Evolutionary conservation across 2,113 vertebrate genomes (phyloP).

Genomic region (Percina caprodes): DNA sequence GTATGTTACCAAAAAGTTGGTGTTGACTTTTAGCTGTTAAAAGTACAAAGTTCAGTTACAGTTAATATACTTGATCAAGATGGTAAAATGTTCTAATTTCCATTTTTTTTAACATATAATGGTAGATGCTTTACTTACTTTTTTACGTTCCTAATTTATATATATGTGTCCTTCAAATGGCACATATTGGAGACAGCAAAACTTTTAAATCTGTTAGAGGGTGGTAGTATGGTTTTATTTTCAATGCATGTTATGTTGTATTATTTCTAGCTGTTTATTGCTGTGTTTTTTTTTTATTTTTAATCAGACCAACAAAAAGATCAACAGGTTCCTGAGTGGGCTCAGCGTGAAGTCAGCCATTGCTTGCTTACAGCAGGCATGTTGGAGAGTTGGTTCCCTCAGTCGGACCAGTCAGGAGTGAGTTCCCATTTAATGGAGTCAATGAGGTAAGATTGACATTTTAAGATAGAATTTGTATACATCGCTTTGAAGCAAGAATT

Average conservation of each 20-base stretch:
- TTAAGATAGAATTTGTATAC: neutral
- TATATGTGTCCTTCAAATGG: too few species aligned
- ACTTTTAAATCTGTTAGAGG: neutral
- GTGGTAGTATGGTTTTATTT: neutral
- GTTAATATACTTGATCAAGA: neutral
- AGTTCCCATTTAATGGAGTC: constrained; percentile 93
- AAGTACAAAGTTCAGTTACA: neutral
- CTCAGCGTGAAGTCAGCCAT: constrained; percentile 85
- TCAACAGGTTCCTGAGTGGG: constrained; percentile 88
- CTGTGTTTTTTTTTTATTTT: neutral
- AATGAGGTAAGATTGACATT: constrained; percentile 84
- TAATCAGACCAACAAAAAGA: constrained; percentile 44
- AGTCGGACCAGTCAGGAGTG: constrained; percentile 89
- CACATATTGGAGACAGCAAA: neutral
- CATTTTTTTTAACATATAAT: neutral
- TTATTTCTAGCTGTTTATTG: neutral
- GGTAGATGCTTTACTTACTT: neutral
- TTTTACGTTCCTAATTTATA: neutral
- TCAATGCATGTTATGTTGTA: neutral
- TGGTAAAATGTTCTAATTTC: neutral
- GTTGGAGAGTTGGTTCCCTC: constrained; percentile 90
- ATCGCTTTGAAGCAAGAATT: neutral
- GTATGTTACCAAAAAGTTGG: neutral
- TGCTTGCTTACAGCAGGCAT: constrained; percentile 71
- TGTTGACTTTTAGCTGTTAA: neutral